Conservation (phyloP, 2,113 vertebrate genomes). For the Leptobrachium leishanense region DNA sequence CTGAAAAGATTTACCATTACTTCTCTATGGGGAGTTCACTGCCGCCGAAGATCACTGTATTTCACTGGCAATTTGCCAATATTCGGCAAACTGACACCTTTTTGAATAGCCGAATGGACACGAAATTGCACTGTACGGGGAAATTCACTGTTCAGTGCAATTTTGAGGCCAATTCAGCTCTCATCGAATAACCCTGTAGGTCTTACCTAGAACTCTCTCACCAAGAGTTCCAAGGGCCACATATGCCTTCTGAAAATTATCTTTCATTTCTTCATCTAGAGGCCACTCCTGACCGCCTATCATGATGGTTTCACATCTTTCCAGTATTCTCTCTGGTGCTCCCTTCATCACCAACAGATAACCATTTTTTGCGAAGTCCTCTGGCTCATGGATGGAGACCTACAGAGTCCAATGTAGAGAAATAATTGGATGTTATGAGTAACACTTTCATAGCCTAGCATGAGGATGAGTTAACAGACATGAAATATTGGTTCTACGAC, state of each 20-base stretch:
- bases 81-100: too few relatives aligned
- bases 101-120: too few relatives aligned
- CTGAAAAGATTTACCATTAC: too few relatives aligned
- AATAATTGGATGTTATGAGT: background rate
- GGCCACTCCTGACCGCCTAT: slow-evolving; percentile 69
- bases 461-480: too few relatives aligned
- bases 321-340: slow-evolving; percentile 71
- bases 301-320: slow-evolving; percentile 75
- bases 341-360: slow-evolving; percentile 80
- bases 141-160: too few relatives aligned
- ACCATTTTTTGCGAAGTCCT: slow-evolving; percentile 61
- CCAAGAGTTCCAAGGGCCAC: slow-evolving; percentile 73
- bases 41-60: too few relatives aligned
- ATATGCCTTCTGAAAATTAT: slow-evolving; percentile 72
- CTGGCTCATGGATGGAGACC: slow-evolving; percentile 73
- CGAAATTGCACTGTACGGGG: too few relatives aligned
- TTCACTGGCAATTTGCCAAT: too few relatives aligned
- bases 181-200: too few relatives aligned
- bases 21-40: too few relatives aligned
- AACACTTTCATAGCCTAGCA: background rate
- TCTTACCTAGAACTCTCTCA: slow-evolving; percentile 75
- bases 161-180: too few relatives aligned
- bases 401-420: slow-evolving; percentile 36
- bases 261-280: slow-evolving; percentile 60
- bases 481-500: too few relatives aligned